Base-by-base conservation (phyloP, 2,113 vertebrate genomes). In the Tiliqua scincoides region DNA sequence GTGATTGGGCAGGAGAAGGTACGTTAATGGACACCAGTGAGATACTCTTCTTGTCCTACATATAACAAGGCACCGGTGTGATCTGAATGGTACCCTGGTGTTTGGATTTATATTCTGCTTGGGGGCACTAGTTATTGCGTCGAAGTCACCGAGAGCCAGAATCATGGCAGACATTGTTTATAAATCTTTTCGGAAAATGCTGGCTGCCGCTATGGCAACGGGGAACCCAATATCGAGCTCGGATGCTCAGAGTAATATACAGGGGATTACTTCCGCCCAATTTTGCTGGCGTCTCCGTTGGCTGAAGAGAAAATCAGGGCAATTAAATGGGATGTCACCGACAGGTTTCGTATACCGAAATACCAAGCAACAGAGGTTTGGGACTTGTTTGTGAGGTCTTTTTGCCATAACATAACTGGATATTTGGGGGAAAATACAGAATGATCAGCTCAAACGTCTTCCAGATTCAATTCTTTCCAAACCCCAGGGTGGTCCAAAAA, bases 171-270 rank as follows among this genome's bases (percentile, higher is more conserved):
- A 85, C 84, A 93, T 87, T 91, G 93, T 86, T 95, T 88, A 92
- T 95, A 95, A 95, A 96, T 95, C 94, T 92, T 88, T 59, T 88
- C 92, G 94, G 88, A 92, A 95, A 94, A 95, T 74, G 87, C 63
- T 91, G 91, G 93, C 93, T 91, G 95, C 94, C 92, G 86, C 95
- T 95, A 94, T 95, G 92, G 95, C 93, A 96, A 96, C 93, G 75
- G 85, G 92, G 54, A 80, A 88, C 80, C 88, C 2, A 57, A 78
- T 89, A 90, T 40, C 1, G 78, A 93, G 88, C 89, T 83, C 87
- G 84, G 92, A 43, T 87, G 80, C 43, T 85, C 0, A 21, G 91
- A 35, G 79, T 74, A 90, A 92, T 32, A 70, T 25, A 87, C 15
- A 12, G 30, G 77, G 40, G 75, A 65, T 78, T 85, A 89, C 83